A percentile compares a stretch with the other conserved stretches of the same genome.
phyloP scores from a whole-genome alignment of 2,888 invertebrate genomes.

The Spilarctia lutea region DNA sequence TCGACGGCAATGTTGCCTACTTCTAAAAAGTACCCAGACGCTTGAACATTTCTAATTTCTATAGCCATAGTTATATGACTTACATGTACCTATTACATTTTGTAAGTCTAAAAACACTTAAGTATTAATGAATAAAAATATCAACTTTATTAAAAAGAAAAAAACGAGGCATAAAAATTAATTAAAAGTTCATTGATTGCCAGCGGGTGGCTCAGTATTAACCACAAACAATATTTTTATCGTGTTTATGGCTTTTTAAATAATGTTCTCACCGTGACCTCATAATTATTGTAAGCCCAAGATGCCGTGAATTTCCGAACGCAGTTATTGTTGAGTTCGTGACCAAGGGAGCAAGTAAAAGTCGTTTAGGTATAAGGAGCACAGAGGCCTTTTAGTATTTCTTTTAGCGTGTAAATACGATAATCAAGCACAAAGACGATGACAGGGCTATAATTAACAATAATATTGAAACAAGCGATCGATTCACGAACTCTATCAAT shows the following conservation, averaged over 20 bases:
- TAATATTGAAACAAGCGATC: conserved; percentile 32
- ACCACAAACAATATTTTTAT: conserved; percentile 25
- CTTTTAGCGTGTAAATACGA: conserved; percentile 40
- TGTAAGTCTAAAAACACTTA: background rate
- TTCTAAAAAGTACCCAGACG: background rate
- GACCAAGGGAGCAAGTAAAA: conserved; percentile 38
- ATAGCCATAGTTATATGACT: background rate
- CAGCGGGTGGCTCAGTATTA: conserved; percentile 8
- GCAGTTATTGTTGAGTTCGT: conserved; percentile 25
- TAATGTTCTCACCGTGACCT: conserved; percentile 33
- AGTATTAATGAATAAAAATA: background rate
- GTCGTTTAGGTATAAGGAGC: conserved; percentile 26
- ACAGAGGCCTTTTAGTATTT: conserved; percentile 23
- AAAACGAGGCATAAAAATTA: background rate
- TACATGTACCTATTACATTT: no score
- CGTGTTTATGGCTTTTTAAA: conserved; percentile 33
- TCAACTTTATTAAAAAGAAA: background rate
- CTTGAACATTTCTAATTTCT: background rate
- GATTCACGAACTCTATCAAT: conserved; percentile 28
- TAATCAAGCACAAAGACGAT: conserved; percentile 40
- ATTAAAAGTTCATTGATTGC: background rate
- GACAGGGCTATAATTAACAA: conserved; percentile 44
- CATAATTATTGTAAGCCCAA: conserved; percentile 24
- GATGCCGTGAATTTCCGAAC: conserved; percentile 27
- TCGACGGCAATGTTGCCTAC: conserved; percentile 4